Percentiles rank a stretch among this genome's conserved stretches.
Evolutionary conservation across 2,888 invertebrate species (phyloP).

Genomic region (Proisotoma minuta): DNA sequence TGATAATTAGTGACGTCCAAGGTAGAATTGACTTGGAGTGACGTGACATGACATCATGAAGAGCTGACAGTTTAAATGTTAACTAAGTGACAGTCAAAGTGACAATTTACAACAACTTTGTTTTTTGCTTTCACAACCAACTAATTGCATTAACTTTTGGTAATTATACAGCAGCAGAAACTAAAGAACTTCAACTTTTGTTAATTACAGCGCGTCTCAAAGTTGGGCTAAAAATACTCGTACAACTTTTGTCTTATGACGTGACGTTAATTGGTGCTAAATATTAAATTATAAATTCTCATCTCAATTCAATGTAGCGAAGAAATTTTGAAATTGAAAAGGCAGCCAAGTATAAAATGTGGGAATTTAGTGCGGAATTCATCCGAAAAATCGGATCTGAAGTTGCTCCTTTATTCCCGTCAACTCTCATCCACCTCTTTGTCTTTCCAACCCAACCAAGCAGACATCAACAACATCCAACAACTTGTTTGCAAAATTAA

Average conservation of each 20-base stretch:
- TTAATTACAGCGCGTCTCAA: not conserved
- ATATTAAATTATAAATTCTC: not conserved
- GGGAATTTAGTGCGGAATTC: not conserved
- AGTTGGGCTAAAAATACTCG: not conserved
- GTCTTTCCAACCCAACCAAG: not conserved
- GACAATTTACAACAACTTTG: not conserved
- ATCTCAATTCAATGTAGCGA: constrained; percentile 27
- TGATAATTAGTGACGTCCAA: not conserved
- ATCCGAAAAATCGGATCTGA: not conserved
- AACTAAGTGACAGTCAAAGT: not conserved
- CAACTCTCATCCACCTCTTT: not conserved
- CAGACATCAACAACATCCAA: not conserved
- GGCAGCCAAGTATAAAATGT: constrained; percentile 37
- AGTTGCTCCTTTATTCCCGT: not conserved
- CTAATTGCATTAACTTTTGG: not conserved
- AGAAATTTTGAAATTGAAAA: constrained; percentile 37
- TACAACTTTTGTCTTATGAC: not conserved
- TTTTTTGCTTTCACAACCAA: not conserved
- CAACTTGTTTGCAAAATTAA: not conserved
- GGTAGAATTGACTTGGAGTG: not conserved
- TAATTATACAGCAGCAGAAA: not conserved
- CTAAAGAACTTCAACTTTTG: not conserved
- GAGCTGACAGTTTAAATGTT: not conserved
- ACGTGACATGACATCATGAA: not conserved
- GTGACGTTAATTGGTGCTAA: not conserved